phyloP scores from a whole-genome alignment of 1,140 invertebrate genomes.

The Nomia melanderi region DNA sequence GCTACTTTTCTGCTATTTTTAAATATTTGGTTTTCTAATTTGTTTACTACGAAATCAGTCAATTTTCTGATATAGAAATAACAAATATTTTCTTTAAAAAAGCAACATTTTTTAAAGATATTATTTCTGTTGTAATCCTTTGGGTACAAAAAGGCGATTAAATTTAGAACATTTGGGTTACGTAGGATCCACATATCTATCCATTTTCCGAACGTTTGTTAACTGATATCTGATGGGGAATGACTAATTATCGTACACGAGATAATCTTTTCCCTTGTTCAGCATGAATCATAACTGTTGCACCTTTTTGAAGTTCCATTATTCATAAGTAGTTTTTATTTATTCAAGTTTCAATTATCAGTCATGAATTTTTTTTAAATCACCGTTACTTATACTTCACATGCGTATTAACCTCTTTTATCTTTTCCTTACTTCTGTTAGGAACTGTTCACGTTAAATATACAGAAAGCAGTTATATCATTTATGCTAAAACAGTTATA shows the following conservation, averaged over 20 bases:
- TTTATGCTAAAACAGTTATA: not conserved
- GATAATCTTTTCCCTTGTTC: too few relatives aligned
- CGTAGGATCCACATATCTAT: not conserved
- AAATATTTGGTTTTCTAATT: not conserved
- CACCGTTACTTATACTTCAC: not conserved
- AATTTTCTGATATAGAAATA: too few relatives aligned
- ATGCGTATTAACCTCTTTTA: not conserved
- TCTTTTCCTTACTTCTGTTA: too few relatives aligned
- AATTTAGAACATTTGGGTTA: not conserved
- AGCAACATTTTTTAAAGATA: too few relatives aligned
- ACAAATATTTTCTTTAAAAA: too few relatives aligned
- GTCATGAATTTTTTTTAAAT: not conserved
- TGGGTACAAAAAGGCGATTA: too few relatives aligned
- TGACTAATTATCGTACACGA: not conserved
- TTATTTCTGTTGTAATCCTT: not conserved
- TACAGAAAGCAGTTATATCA: too few relatives aligned
- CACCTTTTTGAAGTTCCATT: not conserved
- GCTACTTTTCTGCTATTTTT: not conserved
- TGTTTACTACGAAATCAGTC: not conserved
- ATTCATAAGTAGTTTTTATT: not conserved
- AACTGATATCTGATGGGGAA: not conserved
- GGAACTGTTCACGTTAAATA: too few relatives aligned
- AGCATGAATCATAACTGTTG: not conserved
- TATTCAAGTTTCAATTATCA: not conserved
- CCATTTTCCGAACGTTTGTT: not conserved